These are phyloP conservation scores for Noctua fimbriata DNA, from an alignment of 2,888 invertebrate genomes.

Conservation along the genomic window DNA sequence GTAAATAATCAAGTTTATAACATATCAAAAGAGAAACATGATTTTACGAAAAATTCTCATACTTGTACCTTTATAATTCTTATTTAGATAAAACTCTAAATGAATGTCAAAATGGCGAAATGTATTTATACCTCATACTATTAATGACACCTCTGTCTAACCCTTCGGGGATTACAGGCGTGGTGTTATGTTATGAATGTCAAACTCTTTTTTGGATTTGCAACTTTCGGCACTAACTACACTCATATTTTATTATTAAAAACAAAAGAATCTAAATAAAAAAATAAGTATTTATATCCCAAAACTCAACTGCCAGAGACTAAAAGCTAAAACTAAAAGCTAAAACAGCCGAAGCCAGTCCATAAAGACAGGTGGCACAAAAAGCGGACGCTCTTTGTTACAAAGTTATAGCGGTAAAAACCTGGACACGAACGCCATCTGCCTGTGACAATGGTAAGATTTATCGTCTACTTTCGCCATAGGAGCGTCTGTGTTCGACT, in stretches of 20 bases:
- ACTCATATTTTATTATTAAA: background rate
- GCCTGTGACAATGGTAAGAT: conserved; percentile 85
- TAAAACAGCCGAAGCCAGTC: conserved; percentile 60
- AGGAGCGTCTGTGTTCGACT: conserved; percentile 66
- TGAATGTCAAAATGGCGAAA: background rate
- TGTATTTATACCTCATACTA: background rate
- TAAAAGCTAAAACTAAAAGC: conserved; percentile 60
- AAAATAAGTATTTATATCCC: background rate
- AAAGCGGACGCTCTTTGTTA: conserved; percentile 79
- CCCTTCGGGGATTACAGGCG: background rate
- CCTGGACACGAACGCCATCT: conserved; percentile 85
- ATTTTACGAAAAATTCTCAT: background rate
- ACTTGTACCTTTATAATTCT: background rate
- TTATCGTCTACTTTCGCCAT: conserved; percentile 81
- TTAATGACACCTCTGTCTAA: background rate
- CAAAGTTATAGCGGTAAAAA: conserved; percentile 85
- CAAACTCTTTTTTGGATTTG: background rate
- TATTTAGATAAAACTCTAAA: too few species aligned
- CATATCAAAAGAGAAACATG: background rate
- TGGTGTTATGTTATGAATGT: background rate
- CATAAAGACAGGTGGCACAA: conserved; percentile 75
- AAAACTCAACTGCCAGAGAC: background rate
- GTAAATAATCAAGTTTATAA: background rate
- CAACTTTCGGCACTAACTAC: background rate
- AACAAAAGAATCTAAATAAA: background rate